Conservation (phyloP, 2,797 vertebrate genomes). For the Melanotaenia parkinsoni region DNA sequence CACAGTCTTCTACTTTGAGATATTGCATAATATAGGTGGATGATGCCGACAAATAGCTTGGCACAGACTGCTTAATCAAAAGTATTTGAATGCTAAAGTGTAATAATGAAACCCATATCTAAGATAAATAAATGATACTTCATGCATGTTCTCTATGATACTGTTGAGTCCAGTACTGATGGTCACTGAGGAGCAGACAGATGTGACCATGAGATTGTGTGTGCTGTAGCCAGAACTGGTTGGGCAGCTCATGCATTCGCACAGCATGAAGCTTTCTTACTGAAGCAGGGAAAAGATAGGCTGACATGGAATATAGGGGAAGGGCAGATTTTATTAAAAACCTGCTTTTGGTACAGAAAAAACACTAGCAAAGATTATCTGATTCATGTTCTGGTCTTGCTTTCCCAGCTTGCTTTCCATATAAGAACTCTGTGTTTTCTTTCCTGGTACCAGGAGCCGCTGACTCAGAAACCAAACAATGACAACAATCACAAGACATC, state of each 20-base stretch:
- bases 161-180: conserved; percentile 26
- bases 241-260: conserved; percentile 30
- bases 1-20: conserved; percentile 20
- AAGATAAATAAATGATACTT: conserved; percentile 24
- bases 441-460: conserved; percentile 5
- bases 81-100: background rate
- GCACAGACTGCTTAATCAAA: background rate
- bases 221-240: conserved; percentile 68
- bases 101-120: conserved; percentile 1
- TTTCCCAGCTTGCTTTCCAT: conserved; percentile 1
- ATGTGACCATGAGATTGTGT: conserved; percentile 13
- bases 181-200: conserved; percentile 13
- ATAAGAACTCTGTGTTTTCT: conserved; percentile 11
- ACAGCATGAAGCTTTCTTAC: background rate
- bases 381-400: background rate
- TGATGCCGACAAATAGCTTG: background rate
- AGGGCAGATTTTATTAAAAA: conserved; percentile 14
- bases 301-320: conserved; percentile 15
- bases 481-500: conserved; percentile 81
- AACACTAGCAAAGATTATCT: background rate
- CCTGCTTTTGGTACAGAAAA: conserved; percentile 2
- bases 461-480: conserved; percentile 56
- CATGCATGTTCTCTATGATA: conserved; percentile 6
- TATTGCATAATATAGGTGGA: fast-evolving
- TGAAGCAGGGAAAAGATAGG: conserved; percentile 18